Evolutionary conservation across 92 coral and sea anemone genomes (phyloP), one percentile per base, ranked within the genome.

Genomic region (Virgularia gustaviana): DNA sequence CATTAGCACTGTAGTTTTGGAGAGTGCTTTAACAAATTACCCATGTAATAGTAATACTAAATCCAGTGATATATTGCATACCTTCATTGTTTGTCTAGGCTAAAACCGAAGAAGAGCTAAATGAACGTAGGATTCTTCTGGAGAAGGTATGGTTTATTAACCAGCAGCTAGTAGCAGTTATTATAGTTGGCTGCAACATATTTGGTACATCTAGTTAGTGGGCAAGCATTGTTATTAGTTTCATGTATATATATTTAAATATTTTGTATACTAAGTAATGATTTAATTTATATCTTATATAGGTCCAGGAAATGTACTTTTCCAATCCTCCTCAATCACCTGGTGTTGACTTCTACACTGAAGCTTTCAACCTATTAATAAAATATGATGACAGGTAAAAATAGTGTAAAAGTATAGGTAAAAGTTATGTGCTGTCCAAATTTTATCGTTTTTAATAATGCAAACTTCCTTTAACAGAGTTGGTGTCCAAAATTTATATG

Each of bases 301-400:
- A 92, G 98, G 82, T 92, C 78, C 90, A 88, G 57, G 94, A 89
- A 32, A 81, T 91, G 90, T 92, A 92, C 77, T 92, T 92, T 85
- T 96, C 88, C 57, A 90, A 88, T 68, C 98, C 98, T 27, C 84
- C 87, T 18, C 81, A 88, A 55, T 84, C 90, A 78, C 90, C 90
- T 82, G 96, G 90, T 66, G 67, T 86, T 42, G 87, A 81, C 19
- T 77, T 92, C 39, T 92, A 86, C 77, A 85, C 85, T 71, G 96
- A 92, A 66, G 79, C 84, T 43, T 87, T 92, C 78, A 84, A 92
- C 73, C 78, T 88, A 63, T 77, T 89, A 33, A 89, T 92, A 86
- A 92, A 87, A 79, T 92, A 88, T 65, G 86, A 92, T 73, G 98
- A 92, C 88, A 89, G 98, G 90, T 87, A 73, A 71, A 33, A 20